Conservation (phyloP, 1,140 invertebrate species). For the Diprion similis region DNA sequence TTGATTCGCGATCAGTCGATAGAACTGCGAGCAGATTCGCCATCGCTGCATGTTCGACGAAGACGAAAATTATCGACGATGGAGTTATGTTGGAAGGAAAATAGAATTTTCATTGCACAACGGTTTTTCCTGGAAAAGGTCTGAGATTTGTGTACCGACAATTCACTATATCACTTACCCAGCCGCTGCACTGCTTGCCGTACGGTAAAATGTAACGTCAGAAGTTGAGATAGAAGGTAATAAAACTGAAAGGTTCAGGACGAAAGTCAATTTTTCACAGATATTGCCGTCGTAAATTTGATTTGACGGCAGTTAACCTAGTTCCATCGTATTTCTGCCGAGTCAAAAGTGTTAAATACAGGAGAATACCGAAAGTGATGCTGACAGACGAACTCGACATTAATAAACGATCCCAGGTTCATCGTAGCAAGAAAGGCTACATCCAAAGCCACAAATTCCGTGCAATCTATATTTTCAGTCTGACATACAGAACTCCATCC, state of each 20-base stretch:
- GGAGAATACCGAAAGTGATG: neutral
- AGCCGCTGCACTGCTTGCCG: neutral
- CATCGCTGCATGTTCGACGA: too few species aligned
- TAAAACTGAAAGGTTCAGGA: neutral
- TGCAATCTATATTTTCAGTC: too few species aligned
- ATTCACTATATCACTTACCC: neutral
- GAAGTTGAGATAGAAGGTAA: neutral
- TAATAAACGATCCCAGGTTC: too few species aligned
- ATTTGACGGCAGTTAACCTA: slow-evolving; percentile 5
- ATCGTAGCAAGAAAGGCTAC: too few species aligned
- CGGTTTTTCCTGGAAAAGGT: neutral
- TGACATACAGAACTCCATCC: too few species aligned
- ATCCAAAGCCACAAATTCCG: too few species aligned
- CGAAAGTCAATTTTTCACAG: slow-evolving; percentile 7
- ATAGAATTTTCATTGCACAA: too few species aligned
- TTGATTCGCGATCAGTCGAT: too few species aligned
- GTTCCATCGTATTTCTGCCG: neutral
- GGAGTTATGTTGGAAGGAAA: too few species aligned
- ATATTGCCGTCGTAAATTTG: slow-evolving; percentile 8
- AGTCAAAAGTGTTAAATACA: neutral
- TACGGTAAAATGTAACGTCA: neutral
- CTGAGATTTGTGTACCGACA: neutral
- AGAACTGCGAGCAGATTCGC: too few species aligned
- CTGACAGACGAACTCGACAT: too few species aligned
- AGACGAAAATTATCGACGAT: too few species aligned